Evolutionary conservation across 2,797 vertebrate genomes (phyloP), one percentile per base, ranked within the genome.

Genomic region (Knipowitschia caucasica): DNA sequence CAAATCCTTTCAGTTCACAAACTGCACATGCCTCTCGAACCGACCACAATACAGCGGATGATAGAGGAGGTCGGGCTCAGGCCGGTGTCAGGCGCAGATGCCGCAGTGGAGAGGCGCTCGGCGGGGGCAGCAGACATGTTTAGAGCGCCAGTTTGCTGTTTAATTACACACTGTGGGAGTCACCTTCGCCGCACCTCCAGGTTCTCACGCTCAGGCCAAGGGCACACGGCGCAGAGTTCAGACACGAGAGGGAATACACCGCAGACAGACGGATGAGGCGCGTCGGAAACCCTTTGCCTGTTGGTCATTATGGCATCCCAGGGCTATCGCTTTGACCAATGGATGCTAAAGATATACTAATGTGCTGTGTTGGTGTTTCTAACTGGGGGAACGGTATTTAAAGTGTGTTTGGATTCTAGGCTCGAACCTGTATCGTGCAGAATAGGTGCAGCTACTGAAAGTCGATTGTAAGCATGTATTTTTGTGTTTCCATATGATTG

Each of bases 111-210:
- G 58, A 68, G 62, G 72, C 2, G 2, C 81, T 62, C 77, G 73
- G 79, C 72, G 60, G 80, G 36, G 84, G 68, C 58, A 64, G 80
- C 77, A 1, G 59, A 62, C 77, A 78, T 86, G 76, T 87, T 87
- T 86, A 85, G 80, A 73, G 75, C 84, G 77, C 65, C 78, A 82
- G 85, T 89, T 90, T 89, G 82, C 84, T 83, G 84, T 86, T 87
- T 89, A 89, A 88, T 90, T 89, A 87, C 78, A 83, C 82, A 66
- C 85, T 72, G 83, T 84, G 84, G 83, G 86, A 90, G 83, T 89
- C 85, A 89, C 88, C 89, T 89, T 90, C 76, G 62, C 69, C 64
- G 74, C 64, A 81, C 84, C 73, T 78, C 67, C 0, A 56, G 59
- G 64, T 74, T 80, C 75, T 77, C 46, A 64, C 1, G 25, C 45